These are phyloP conservation scores for Pristionchus japonicus DNA, from an alignment of 2,888 invertebrate genomes.

Conservation along the genomic window DNA sequence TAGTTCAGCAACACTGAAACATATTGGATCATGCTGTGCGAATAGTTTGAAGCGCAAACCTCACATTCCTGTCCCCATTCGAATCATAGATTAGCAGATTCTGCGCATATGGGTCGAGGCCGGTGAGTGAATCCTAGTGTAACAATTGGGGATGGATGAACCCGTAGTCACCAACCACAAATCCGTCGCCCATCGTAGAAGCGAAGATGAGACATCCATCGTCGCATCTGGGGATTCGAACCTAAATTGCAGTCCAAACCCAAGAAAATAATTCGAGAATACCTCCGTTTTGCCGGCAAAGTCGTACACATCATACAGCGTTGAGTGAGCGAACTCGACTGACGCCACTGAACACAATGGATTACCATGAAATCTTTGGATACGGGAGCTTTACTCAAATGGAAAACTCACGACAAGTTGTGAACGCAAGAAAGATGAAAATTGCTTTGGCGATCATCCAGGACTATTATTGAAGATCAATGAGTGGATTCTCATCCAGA, in stretches of 20 bases:
- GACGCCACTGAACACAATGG: background rate
- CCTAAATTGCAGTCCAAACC: background rate
- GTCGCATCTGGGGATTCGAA: background rate
- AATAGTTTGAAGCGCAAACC: background rate
- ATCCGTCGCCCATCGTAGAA: background rate
- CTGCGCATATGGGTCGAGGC: background rate
- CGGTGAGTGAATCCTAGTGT: background rate
- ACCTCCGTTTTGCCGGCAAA: background rate
- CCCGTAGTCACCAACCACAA: background rate
- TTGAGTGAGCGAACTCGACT: background rate
- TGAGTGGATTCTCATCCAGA: too few relatives aligned
- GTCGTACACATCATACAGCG: background rate
- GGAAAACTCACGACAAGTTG: background rate
- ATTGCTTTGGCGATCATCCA: too few relatives aligned
- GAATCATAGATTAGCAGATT: background rate
- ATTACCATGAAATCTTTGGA: too few relatives aligned
- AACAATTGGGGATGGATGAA: too few relatives aligned
- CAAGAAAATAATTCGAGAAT: background rate
- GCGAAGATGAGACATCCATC: background rate
- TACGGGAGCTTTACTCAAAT: too few relatives aligned
- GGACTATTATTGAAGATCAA: too few relatives aligned
- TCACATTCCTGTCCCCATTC: background rate
- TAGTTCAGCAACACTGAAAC: background rate
- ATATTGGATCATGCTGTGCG: too few relatives aligned
- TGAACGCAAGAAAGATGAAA: background rate